Evolutionary conservation across 2,113 vertebrate genomes (phyloP), one percentile per base, ranked within the genome.

Genomic region (Mystacornis crossleyi): DNA sequence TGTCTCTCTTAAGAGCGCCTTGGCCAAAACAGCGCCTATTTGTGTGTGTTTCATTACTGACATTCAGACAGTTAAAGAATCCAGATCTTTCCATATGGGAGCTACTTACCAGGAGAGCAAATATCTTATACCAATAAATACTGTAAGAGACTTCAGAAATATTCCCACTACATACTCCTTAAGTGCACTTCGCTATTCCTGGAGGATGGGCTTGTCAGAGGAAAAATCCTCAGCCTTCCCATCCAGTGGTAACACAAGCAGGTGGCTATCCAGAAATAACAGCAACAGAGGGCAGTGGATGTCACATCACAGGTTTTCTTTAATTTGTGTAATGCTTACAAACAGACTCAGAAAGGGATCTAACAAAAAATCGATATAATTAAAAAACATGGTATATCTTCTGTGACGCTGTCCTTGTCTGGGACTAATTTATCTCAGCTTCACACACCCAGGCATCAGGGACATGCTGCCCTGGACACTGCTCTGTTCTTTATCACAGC

Each of bases 91-190:
- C 43, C 25, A 54, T 1, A 2, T 23, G 18, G 10, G 17, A 78
- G 20, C 57, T 82, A 54, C 47, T 80, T 43, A 86, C 34, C 47
- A 74, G 14, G 12, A 80, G 1, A 75, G 11, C 14, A 89, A 67
- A 16, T 51, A 89, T 67, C 71, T 89, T 40, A 71, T 48, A 40
- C 21, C 9, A 55, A 28, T 9, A 77, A 81, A 64, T 38, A 31
- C 25, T 42, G 1, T 1, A 82, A 34, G 24, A 72, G 34, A 40
- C 0, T n/a, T n/a, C n/a, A 0, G 36, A 79, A 88, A 43, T 62
- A 78, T 40, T 81, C 36, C 31, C 28, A 45, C 15, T 67, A 36
- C 33, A 18, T 28, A 29, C 9, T 34, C 19, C 21, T 47, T 11
- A 73, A 54, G 18, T 33, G n/a, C 21, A 69, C 16, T 66, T 28